phyloP scores from a whole-genome alignment of 2,797 vertebrate genomes.

The Scomberomorus guttatus region DNA sequence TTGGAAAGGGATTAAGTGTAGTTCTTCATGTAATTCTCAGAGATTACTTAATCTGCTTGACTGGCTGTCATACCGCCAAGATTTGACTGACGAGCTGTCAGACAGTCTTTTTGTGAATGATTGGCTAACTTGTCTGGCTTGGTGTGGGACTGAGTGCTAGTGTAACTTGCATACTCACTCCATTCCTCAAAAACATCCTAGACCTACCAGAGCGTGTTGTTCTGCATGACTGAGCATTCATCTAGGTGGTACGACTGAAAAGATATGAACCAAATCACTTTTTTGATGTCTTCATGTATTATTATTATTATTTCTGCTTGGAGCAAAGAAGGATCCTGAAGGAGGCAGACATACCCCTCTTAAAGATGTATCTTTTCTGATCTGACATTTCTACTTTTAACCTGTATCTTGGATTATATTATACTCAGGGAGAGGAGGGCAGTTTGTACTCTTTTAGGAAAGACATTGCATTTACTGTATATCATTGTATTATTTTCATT shows the following conservation, averaged over 20 bases:
- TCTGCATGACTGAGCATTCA: neutral
- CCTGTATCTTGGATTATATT: neutral
- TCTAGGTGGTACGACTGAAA: neutral
- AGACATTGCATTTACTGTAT: too few relatives aligned
- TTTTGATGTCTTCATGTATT: too few relatives aligned
- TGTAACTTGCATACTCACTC: neutral
- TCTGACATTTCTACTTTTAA: neutral
- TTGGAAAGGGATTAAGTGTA: conserved; percentile 44
- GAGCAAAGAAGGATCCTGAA: too few relatives aligned
- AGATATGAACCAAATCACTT: neutral
- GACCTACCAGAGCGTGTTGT: neutral
- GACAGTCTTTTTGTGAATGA: neutral
- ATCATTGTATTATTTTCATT: too few relatives aligned
- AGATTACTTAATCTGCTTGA: conserved; percentile 45
- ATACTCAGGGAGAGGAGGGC: neutral
- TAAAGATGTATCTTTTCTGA: too few relatives aligned
- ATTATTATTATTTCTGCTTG: too few relatives aligned
- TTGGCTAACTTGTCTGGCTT: neutral
- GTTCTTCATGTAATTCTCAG: conserved; percentile 48
- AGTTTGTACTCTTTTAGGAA: too few relatives aligned
- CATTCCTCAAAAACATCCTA: neutral
- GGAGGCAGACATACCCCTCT: too few relatives aligned
- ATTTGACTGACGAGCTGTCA: conserved; percentile 7
- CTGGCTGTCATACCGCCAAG: neutral
- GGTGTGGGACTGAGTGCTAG: neutral